These are phyloP conservation scores for Gymnoscopelus braueri DNA, from an alignment of 2,797 vertebrate species.

Conservation along the genomic window DNA sequence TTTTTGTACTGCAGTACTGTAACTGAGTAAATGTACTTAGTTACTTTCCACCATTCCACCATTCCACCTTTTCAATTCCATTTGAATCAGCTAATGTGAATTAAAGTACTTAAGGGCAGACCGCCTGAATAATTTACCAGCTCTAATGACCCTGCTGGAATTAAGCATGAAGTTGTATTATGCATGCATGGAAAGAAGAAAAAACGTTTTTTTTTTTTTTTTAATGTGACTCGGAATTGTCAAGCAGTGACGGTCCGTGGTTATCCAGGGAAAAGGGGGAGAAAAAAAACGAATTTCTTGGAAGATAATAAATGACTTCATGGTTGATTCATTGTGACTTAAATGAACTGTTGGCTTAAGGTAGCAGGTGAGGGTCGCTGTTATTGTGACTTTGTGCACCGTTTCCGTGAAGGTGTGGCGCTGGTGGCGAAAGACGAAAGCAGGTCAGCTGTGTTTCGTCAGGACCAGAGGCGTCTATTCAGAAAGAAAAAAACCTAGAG, in stretches of 20 bases:
- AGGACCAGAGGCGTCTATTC: too few relatives aligned
- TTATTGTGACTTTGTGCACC: slow-evolving; percentile 2
- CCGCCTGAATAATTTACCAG: slow-evolving; percentile 68
- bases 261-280: neutral
- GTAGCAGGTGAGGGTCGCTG: slow-evolving; percentile 4
- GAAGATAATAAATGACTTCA: neutral
- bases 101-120: slow-evolving; percentile 60
- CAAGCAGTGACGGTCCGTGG: slow-evolving; percentile 23
- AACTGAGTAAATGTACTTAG: slow-evolving; percentile 12
- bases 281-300: neutral
- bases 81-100: slow-evolving; percentile 62
- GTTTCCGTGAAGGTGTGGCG: neutral
- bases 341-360: slow-evolving; percentile 9
- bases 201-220: slow-evolving; percentile 8
- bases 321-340: slow-evolving; percentile 12
- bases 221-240: slow-evolving; percentile 38
- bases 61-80: slow-evolving; percentile 48
- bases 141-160: slow-evolving; percentile 69
- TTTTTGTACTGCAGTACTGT: neutral
- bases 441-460: neutral
- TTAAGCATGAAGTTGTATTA: slow-evolving; percentile 69
- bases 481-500: too few relatives aligned
- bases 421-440: neutral
- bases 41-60: slow-evolving; percentile 18
- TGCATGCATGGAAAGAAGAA: slow-evolving; percentile 47